These are phyloP conservation scores for Procambarus clarkii DNA, from an alignment of 1,140 invertebrate genomes.

Conservation along the genomic window DNA sequence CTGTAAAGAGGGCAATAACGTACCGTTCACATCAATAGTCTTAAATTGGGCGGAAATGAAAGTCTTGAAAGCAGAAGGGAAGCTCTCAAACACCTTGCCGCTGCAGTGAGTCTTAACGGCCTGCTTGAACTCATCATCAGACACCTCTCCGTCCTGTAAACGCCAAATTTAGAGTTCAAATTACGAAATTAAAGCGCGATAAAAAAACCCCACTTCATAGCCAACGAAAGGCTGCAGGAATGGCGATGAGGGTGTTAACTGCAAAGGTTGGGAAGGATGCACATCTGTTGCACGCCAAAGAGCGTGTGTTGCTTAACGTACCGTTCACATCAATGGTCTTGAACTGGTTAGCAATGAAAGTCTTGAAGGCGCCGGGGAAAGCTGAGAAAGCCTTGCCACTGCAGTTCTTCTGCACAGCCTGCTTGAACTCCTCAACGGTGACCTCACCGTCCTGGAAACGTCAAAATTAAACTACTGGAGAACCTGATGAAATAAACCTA, in stretches of 20 bases:
- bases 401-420: constrained; percentile 86
- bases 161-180: constrained; percentile 42
- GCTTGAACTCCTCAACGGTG: constrained; percentile 87
- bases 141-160: constrained; percentile 83
- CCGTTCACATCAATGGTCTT: constrained; percentile 80
- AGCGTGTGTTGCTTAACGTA: constrained; percentile 71
- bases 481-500: background rate
- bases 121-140: constrained; percentile 86
- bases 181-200: background rate
- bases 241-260: constrained; percentile 21
- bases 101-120: constrained; percentile 87
- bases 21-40: constrained; percentile 85
- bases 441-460: constrained; percentile 84
- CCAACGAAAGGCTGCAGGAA: background rate
- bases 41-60: constrained; percentile 89
- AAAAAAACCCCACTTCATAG: background rate
- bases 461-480: constrained; percentile 18
- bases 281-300: constrained; percentile 42
- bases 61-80: constrained; percentile 81
- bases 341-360: constrained; percentile 68
- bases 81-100: constrained; percentile 84
- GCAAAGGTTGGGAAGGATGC: constrained; percentile 43
- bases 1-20: constrained; percentile 31
- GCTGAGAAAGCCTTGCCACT: constrained; percentile 84
- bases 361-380: constrained; percentile 79